Conservation (phyloP, 2,888 invertebrate genomes). For the Mesorhabditis spiculigera region DNA sequence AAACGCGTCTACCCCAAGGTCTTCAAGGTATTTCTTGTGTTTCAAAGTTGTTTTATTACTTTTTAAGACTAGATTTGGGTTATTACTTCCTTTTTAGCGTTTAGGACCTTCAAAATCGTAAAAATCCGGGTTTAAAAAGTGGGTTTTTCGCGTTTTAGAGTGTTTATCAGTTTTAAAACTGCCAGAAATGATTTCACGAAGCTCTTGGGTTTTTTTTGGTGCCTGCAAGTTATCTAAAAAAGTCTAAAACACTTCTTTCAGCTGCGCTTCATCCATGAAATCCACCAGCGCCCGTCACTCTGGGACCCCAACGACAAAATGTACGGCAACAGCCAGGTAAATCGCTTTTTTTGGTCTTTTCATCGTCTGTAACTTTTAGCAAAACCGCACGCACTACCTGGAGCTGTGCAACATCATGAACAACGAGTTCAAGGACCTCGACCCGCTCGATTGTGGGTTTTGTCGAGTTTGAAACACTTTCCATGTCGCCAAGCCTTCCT, state of each 20-base stretch:
- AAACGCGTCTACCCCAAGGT: slow-evolving; percentile 2
- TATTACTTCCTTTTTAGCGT: not conserved
- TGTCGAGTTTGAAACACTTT: not conserved
- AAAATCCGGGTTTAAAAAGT: not conserved
- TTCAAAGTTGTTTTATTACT: not conserved
- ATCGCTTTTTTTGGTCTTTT: too few relatives aligned
- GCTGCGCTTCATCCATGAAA: not conserved
- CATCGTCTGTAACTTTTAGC: not conserved
- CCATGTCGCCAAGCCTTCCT: not conserved
- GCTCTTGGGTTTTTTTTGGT: not conserved
- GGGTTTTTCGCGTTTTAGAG: not conserved
- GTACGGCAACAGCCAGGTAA: not conserved
- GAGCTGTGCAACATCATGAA: not conserved
- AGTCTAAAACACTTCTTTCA: not conserved
- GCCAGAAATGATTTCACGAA: not conserved
- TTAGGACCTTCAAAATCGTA: not conserved
- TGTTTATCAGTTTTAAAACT: slow-evolving; percentile 1
- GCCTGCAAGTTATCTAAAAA: not conserved
- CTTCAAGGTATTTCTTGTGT: not conserved
- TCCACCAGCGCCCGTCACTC: not conserved
- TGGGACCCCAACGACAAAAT: not conserved
- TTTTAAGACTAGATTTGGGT: not conserved
- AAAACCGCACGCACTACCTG: not conserved
- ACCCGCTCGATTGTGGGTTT: not conserved
- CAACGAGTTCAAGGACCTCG: not conserved